Base-by-base conservation (phyloP, 2,888 invertebrate genomes). In the Limnephilus rhombicus region DNA sequence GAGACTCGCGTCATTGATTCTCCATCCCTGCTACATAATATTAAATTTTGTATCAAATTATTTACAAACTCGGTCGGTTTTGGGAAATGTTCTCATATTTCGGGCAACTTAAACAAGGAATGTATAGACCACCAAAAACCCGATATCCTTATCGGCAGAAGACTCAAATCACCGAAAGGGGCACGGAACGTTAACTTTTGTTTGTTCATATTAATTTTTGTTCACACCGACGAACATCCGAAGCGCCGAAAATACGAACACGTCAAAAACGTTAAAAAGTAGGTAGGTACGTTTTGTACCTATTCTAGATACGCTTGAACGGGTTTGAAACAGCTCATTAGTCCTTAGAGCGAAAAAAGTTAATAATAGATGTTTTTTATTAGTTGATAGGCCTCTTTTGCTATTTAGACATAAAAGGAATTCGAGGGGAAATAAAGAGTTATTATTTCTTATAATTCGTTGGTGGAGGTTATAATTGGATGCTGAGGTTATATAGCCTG, bases 171-270 rank as follows among this genome's bases (percentile, higher is more conserved):
- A 41, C 37, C 83, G 83, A 83, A 37, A 83, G 41, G 41, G 41
- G 34, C 37, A 83, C 83, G 83, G 34, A n/a, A 37, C 83, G 83
- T 83, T 83, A 24, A 41, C 83, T 37, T 83, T 37, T 83, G 83
- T 83, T 83, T 83, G 83, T 37, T 83, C 83, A 83, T 37, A 83
- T 37, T 83, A 83, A 41, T 83, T 83, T 83, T 82, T 83, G 34
- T 83, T 41, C 37, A 83, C 37, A 41, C 83, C 83, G 41, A n/a
- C 37, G 34, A 34, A 37, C 83, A 83, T 68, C 68, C 24, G 68
- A 68, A 68, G 68, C 2, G 68, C 68, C 53, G 53, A 53, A 53
- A 53, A 5, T 18, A 53, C 53, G 18, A 53, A 53, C 53, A 53
- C 53, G 53, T 18, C n/a, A n/a, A 68, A 24, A 24, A 68, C 68